These are phyloP conservation scores for Drosophila neotestacea DNA, from an alignment of 2,888 invertebrate genomes.

Conservation along the genomic window DNA sequence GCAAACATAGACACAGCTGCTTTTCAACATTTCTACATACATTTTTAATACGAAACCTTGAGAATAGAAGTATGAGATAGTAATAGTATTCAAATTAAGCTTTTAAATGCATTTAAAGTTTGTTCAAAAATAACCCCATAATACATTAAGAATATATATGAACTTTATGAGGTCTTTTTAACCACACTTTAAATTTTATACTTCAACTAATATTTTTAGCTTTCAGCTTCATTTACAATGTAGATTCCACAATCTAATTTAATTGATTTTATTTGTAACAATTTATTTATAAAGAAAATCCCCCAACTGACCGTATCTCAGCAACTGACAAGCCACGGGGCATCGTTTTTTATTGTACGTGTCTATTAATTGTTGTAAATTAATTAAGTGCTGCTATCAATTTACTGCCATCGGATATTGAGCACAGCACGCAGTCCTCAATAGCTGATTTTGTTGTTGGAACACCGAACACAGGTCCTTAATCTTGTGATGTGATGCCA, in stretches of 20 bases:
- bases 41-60: too few relatives aligned
- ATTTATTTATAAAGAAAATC: constrained; percentile 13
- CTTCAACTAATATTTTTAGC: too few relatives aligned
- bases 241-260: constrained; percentile 5
- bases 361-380: constrained; percentile 43
- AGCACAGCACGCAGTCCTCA: constrained; percentile 46
- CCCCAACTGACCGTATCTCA: constrained; percentile 27
- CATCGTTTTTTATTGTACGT: constrained; percentile 9
- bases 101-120: too few relatives aligned
- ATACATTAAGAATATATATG: too few relatives aligned
- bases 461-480: constrained; percentile 29
- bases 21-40: too few relatives aligned
- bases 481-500: constrained; percentile 30
- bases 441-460: constrained; percentile 18
- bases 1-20: too few relatives aligned
- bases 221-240: not conserved
- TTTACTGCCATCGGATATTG: constrained; percentile 56
- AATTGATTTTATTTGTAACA: constrained; percentile 26
- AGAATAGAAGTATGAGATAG: too few relatives aligned
- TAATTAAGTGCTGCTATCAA: constrained; percentile 70
- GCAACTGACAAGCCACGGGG: constrained; percentile 39
- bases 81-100: too few relatives aligned
- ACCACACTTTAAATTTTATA: too few relatives aligned
- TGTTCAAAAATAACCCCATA: too few relatives aligned
- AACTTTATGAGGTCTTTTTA: too few relatives aligned